These are phyloP conservation scores for Enteromius radiatus DNA, from an alignment of 2,797 vertebrate species.

Conservation along the genomic window DNA sequence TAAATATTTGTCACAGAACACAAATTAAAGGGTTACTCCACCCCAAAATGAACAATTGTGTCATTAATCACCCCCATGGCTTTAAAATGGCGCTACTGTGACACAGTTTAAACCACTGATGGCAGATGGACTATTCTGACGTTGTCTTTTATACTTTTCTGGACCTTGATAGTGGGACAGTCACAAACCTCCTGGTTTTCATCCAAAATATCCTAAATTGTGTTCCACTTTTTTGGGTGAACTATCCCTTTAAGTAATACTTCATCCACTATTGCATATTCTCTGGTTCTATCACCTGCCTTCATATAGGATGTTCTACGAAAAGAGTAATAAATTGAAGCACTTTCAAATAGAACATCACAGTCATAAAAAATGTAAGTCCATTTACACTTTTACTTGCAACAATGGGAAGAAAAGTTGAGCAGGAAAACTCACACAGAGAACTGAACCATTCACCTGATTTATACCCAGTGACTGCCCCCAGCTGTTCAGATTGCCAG, in stretches of 20 bases:
- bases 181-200: no score
- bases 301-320: background rate
- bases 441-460: conserved; percentile 72
- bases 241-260: background rate
- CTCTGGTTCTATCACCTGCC: background rate
- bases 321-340: background rate
- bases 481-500: conserved; percentile 77
- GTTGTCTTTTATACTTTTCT: no score
- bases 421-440: conserved; percentile 67
- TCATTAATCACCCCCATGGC: no score
- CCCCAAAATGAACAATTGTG: no score
- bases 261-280: no score
- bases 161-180: no score
- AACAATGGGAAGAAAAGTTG: conserved; percentile 63
- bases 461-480: conserved; percentile 81
- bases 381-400: conserved; percentile 39
- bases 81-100: no score
- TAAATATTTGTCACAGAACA: background rate
- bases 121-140: no score
- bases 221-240: no score
- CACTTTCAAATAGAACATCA: background rate
- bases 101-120: no score
- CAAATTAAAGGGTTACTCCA: no score
- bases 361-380: background rate
- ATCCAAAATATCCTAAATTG: no score